These are phyloP conservation scores for Laterallus jamaicensis DNA, from an alignment of 2,113 vertebrate species.

Conservation along the genomic window DNA sequence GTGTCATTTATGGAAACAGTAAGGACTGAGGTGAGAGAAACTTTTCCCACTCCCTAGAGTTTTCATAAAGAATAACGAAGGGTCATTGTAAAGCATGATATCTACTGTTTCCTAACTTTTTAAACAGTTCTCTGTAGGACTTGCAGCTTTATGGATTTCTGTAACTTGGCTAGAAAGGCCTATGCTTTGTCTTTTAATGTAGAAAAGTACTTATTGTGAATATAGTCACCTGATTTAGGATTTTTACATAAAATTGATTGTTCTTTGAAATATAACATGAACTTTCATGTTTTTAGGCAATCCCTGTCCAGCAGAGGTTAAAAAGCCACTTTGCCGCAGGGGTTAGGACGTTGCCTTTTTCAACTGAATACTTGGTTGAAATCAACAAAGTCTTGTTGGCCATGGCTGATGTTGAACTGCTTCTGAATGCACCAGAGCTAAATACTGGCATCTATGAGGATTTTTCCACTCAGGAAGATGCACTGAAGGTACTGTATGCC, in stretches of 20 bases:
- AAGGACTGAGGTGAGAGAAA: background rate
- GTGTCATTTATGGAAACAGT: background rate
- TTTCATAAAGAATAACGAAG: background rate
- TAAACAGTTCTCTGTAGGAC: background rate
- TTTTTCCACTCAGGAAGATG: constrained; percentile 90
- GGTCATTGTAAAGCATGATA: background rate
- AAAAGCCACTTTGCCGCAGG: constrained; percentile 32
- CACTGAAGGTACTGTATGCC: constrained; percentile 80
- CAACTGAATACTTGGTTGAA: constrained; percentile 87
- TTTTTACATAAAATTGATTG: background rate
- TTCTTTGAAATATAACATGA: background rate
- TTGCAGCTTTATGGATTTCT: background rate
- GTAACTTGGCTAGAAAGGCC: background rate
- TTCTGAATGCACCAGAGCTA: constrained; percentile 88
- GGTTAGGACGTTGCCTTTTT: constrained; percentile 62
- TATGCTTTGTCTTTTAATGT: background rate
- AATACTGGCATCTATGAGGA: constrained; percentile 86
- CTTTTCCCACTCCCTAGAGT: background rate
- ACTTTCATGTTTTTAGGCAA: constrained; percentile 43
- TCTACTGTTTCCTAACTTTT: background rate
- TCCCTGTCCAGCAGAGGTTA: constrained; percentile 49
- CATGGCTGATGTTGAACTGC: constrained; percentile 89
- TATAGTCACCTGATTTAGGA: background rate
- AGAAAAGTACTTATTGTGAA: background rate
- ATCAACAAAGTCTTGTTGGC: constrained; percentile 90